Percentiles rank a stretch among this genome's conserved stretches.
Evolutionary conservation across 1,140 invertebrate species (phyloP).

Genomic region (Pentalonia nigronervosa): DNA sequence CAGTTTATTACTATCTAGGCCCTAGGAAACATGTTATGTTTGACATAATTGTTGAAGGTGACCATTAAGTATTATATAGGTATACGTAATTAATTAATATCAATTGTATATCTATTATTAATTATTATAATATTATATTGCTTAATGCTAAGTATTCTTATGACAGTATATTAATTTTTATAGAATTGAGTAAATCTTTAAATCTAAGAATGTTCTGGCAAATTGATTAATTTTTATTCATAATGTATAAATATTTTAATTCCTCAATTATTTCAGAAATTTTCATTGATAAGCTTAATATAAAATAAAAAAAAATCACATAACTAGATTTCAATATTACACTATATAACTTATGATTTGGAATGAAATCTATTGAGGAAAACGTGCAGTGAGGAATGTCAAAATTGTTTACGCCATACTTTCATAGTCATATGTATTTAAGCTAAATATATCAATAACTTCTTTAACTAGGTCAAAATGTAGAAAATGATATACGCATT

Average conservation of each 20-base stretch:
- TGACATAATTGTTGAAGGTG: not conserved
- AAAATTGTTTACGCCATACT: not conserved
- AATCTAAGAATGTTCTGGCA: not conserved
- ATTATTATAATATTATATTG: not conserved
- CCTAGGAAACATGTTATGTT: not conserved
- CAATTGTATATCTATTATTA: no score
- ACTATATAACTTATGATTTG: not conserved
- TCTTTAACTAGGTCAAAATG: not conserved
- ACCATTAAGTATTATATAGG: not conserved
- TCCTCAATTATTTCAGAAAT: not conserved
- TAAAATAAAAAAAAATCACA: not conserved
- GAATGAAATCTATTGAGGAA: constrained; percentile 9
- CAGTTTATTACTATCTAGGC: not conserved
- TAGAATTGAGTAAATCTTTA: not conserved
- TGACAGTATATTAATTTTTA: not conserved
- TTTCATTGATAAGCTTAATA: constrained; percentile 22
- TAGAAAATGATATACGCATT: not conserved
- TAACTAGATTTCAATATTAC: not conserved
- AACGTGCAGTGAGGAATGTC: not conserved
- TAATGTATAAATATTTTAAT: not conserved
- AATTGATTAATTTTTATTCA: constrained; percentile 15
- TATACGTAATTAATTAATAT: not conserved
- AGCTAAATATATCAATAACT: not conserved
- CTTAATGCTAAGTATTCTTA: not conserved
- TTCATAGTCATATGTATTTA: not conserved